phyloP scores from a whole-genome alignment of 1,140 invertebrate genomes.

The Leptopilina clavipes region DNA sequence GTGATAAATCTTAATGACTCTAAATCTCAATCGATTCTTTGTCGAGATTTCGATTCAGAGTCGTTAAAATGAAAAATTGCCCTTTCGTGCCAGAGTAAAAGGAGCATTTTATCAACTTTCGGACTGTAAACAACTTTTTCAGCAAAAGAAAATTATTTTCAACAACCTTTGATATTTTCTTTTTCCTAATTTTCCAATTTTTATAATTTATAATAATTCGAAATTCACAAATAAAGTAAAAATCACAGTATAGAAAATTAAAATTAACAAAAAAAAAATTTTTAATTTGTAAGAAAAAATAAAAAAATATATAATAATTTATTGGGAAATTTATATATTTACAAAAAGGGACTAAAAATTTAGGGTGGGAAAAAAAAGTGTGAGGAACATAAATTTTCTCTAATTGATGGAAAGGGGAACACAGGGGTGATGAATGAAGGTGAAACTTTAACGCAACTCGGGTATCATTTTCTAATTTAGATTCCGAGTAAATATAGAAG shows the following conservation, averaged over 20 bases:
- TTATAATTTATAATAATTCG: no score
- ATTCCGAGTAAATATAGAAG: neutral
- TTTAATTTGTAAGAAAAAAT: no score
- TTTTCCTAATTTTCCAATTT: neutral
- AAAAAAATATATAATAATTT: no score
- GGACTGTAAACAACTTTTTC: neutral
- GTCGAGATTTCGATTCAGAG: neutral
- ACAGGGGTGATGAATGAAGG: neutral
- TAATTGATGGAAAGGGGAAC: no score
- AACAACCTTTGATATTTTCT: neutral
- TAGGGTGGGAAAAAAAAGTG: neutral
- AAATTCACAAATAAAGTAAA: no score
- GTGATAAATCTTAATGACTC: slow-evolving; percentile 1
- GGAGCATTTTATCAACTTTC: slow-evolving; percentile 1
- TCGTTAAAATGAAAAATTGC: slow-evolving; percentile 12
- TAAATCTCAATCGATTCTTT: neutral
- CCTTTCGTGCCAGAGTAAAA: neutral
- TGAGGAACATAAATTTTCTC: no score
- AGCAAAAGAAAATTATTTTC: neutral
- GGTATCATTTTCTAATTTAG: slow-evolving; percentile 13
- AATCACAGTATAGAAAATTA: no score
- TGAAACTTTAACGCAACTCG: neutral
- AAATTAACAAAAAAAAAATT: no score
- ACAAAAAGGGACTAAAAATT: neutral
- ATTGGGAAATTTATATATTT: no score